Percentiles rank a stretch among this genome's conserved stretches.
phyloP scores from a whole-genome alignment of 2,797 vertebrate genomes.

The Sebastes nivosus region DNA sequence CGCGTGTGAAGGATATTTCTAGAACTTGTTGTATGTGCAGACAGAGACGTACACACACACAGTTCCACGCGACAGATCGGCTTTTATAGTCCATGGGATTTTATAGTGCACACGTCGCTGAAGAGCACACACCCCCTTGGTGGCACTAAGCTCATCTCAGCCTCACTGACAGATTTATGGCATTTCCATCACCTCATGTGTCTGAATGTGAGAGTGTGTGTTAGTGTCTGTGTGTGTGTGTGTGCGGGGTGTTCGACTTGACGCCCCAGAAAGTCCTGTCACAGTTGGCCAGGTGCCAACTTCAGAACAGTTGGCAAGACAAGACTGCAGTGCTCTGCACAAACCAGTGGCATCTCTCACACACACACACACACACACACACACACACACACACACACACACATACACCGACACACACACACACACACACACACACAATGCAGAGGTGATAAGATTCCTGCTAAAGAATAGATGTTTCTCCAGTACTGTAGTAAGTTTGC shows the following conservation, averaged over 20 bases:
- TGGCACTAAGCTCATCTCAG: conserved; percentile 75
- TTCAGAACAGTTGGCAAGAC: conserved; percentile 68
- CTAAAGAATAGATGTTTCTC: conserved; percentile 41
- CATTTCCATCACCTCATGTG: conserved; percentile 71
- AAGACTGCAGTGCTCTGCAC: conserved; percentile 64
- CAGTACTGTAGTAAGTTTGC: conserved; percentile 21
- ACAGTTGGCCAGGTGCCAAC: conserved; percentile 75
- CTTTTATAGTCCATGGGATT: conserved; percentile 65
- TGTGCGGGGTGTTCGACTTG: conserved; percentile 40
- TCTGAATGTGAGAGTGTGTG: conserved; percentile 34
- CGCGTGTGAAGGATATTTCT: conserved; percentile 17
- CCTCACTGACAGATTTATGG: conserved; percentile 74
- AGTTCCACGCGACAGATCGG: conserved; percentile 50
- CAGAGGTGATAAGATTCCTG: conserved; percentile 49
- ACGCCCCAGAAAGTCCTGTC: conserved; percentile 72
- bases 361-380: too few relatives aligned
- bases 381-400: too few relatives aligned
- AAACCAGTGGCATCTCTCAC: conserved; percentile 46
- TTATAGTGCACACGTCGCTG: conserved; percentile 61
- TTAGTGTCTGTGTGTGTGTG: conserved; percentile 8
- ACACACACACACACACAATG: conserved; percentile 10
- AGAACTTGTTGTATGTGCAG: conserved; percentile 45
- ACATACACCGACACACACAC: too few relatives aligned
- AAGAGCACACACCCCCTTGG: conserved; percentile 65
- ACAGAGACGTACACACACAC: conserved; percentile 47